Evolutionary conservation across 1,140 invertebrate species (phyloP).

Genomic region (Adoxophyes honmai): DNA sequence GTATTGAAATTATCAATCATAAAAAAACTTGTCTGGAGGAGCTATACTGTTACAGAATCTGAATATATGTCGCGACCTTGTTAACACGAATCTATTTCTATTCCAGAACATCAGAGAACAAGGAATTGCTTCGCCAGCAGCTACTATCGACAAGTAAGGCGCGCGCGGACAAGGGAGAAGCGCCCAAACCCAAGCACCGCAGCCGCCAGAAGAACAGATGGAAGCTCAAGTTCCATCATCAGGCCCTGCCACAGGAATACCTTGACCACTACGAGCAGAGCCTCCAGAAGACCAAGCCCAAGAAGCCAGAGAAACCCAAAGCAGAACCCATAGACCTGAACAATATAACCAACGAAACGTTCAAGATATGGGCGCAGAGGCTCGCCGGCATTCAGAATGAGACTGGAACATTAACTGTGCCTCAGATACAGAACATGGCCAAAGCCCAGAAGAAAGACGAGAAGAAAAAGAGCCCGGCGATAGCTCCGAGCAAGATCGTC

Average conservation of each 20-base stretch:
- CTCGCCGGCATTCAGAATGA: constrained; percentile 83
- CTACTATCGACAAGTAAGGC: constrained; percentile 59
- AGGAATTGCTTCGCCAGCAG: constrained; percentile 62
- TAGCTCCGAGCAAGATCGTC: constrained; percentile 77
- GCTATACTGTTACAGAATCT: no score
- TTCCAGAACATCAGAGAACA: constrained; percentile 63
- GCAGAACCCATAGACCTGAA: constrained; percentile 44
- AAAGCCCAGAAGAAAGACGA: constrained; percentile 37
- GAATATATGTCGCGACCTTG: no score
- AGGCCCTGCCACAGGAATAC: constrained; percentile 87
- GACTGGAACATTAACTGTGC: constrained; percentile 41
- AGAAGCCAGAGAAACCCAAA: constrained; percentile 59
- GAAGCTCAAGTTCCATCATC: constrained; percentile 90
- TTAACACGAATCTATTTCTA: not conserved
- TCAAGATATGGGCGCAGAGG: constrained; percentile 85
- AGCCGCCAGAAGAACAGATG: constrained; percentile 82
- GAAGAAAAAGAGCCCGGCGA: constrained; percentile 57
- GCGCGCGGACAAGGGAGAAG: constrained; percentile 42
- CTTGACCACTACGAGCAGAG: constrained; percentile 87
- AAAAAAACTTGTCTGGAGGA: no score
- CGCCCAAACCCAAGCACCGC: constrained; percentile 56
- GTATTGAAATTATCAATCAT: no score
- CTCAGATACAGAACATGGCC: constrained; percentile 39
- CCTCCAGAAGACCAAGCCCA: constrained; percentile 72
- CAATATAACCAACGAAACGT: constrained; percentile 78